A percentile compares a stretch with the other conserved stretches of the same genome.
Conservation (phyloP, 2,113 vertebrate species). For the Rhynchomys soricoides region DNA sequence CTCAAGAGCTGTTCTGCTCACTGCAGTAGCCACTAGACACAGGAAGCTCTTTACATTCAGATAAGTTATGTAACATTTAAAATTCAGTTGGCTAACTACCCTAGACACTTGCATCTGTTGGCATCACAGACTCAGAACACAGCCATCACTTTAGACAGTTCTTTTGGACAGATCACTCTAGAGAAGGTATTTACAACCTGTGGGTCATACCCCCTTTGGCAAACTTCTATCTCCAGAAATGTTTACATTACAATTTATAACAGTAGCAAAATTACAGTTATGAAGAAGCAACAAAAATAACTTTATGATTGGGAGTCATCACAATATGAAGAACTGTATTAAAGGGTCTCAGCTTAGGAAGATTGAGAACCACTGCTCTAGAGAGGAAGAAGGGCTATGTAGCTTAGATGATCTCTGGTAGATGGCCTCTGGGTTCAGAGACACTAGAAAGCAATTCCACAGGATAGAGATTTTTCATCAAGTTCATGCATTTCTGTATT, state of each 20-base stretch:
- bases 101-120: neutral
- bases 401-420: neutral
- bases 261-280: neutral
- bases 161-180: neutral
- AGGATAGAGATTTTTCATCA: neutral
- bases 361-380: neutral
- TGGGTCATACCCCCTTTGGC: neutral
- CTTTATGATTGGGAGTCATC: neutral
- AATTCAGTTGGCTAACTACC: neutral
- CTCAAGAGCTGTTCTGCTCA: neutral
- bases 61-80: neutral
- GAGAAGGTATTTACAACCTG: neutral
- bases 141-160: neutral
- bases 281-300: neutral
- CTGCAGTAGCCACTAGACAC: neutral
- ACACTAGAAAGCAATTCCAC: neutral
- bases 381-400: neutral
- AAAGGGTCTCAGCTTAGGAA: neutral
- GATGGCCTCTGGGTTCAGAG: neutral
- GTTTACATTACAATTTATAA: neutral
- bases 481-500: neutral
- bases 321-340: neutral
- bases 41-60: conserved; percentile 8
- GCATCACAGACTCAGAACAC: neutral
- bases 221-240: neutral